These are phyloP conservation scores for Limnodromus scolopaceus DNA, from an alignment of 2,797 vertebrate genomes.

Conservation along the genomic window DNA sequence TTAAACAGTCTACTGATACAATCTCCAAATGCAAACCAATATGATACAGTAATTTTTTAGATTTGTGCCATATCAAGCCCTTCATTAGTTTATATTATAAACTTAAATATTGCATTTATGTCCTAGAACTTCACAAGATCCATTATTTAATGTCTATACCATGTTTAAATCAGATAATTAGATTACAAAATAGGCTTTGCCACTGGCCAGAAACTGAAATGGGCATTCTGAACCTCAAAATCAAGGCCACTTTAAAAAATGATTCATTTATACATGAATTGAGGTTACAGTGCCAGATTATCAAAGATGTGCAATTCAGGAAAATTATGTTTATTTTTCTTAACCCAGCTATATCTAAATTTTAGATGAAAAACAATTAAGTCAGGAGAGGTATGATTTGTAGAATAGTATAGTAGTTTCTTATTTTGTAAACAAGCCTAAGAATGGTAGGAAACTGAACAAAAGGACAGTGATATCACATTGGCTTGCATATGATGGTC, in stretches of 20 bases:
- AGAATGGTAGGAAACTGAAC: slow-evolving; percentile 26
- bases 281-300: fast-evolving
- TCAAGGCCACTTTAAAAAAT: background rate
- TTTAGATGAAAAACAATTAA: background rate
- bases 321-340: background rate
- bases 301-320: background rate
- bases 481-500: slow-evolving; percentile 58
- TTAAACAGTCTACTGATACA: background rate
- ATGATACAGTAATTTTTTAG: background rate
- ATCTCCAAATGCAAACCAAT: background rate
- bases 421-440: slow-evolving; percentile 15
- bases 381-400: background rate
- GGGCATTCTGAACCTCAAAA: background rate
- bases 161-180: background rate
- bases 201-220: background rate
- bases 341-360: background rate
- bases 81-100: background rate
- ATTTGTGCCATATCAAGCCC: background rate
- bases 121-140: background rate
- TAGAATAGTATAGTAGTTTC: background rate
- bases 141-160: background rate
- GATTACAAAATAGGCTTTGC: background rate
- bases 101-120: background rate
- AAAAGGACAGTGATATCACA: slow-evolving; percentile 26
- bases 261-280: background rate